Percentiles rank a stretch among this genome's conserved stretches.
These are phyloP conservation scores for Hemibagrus guttatus DNA, from an alignment of 2,797 vertebrate genomes.

Conservation along the genomic window DNA sequence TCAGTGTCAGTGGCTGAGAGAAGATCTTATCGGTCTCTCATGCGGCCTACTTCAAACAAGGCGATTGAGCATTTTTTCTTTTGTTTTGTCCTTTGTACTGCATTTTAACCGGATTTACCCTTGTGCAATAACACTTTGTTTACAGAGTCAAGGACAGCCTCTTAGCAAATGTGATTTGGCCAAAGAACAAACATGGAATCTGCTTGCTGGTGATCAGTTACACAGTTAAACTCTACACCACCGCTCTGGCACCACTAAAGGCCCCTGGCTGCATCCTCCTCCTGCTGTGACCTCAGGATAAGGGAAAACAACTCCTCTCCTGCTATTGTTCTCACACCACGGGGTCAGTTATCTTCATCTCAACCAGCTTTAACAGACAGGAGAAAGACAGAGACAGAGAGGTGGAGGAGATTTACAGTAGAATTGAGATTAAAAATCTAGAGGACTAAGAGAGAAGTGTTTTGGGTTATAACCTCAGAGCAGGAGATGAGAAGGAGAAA, in stretches of 20 bases:
- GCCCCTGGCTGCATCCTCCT: slow-evolving; percentile 49
- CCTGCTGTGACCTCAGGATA: slow-evolving; percentile 52
- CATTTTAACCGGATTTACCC: slow-evolving; percentile 24
- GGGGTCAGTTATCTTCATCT: slow-evolving; percentile 53
- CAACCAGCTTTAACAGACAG: slow-evolving; percentile 34
- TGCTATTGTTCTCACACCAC: slow-evolving; percentile 60
- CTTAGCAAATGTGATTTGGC: slow-evolving; percentile 38
- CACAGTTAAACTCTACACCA: slow-evolving; percentile 35
- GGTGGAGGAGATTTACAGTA: neutral
- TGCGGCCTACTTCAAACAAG: slow-evolving; percentile 7
- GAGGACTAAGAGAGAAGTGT: neutral
- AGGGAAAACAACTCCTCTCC: slow-evolving; percentile 55
- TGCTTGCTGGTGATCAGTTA: slow-evolving; percentile 32
- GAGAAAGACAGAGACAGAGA: slow-evolving; percentile 4
- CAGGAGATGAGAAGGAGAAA: neutral
- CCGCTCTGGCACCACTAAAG: slow-evolving; percentile 39
- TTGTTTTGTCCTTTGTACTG: slow-evolving; percentile 23
- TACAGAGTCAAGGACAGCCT: slow-evolving; percentile 7
- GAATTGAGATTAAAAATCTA: slow-evolving; percentile 15
- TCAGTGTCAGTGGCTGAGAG: slow-evolving; percentile 6
- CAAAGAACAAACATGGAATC: slow-evolving; percentile 16
- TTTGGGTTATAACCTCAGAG: slow-evolving; percentile 18
- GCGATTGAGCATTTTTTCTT: slow-evolving; percentile 1
- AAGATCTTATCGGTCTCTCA: slow-evolving; percentile 16
- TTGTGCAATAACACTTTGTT: slow-evolving; percentile 43